Base-by-base conservation (phyloP, 1,140 invertebrate genomes). In the Archivesica marissinica region DNA sequence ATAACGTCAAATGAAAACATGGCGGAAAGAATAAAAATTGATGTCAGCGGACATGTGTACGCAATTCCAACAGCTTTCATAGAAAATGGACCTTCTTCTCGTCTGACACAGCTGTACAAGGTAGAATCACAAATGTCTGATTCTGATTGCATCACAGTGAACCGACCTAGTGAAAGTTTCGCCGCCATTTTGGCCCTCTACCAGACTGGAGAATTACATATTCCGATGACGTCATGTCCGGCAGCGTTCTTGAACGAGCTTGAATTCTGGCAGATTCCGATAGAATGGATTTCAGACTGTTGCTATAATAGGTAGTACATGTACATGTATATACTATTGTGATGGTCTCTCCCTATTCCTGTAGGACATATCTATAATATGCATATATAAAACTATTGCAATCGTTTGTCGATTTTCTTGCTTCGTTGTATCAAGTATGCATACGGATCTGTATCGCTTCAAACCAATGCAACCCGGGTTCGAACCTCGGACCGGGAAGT, bases 211-310 rank as follows among this genome's bases (percentile, higher is more conserved):
- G 87, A 90, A 50, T 79, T 92, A 13, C 91, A 92, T 74, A 83
- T 90, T 28, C 91, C 91, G 0, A 25, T 28, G 13, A 50, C 74
- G 20, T 56, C 89, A 17, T 92, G 91, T 64, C 86, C 86, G 9
- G 76, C 86, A 9, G 79, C 86, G 9, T 88, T 91, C 50, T 54
- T 86, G 9, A 82, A 85, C 28, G 92, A 92, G 64, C 41, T 92
- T n/a, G 74, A 85, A 33, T 92, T 87, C 54, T 92, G 91, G 91
- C 89, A 87, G 33, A 78, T 92, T 30, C 66, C 86, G 38, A 47
- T 86, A 47, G 47, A 72, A 11, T 15, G 76, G 20, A 52, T 92
- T 54, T 76, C 88, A 33, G 70, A 76, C 28, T 92, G 92, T 79
- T 92, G 92, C 64, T 87, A 87, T 56, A 72, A 86, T 17, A 85